Evolutionary conservation across 2,113 vertebrate species (phyloP).

Genomic region (Vulpes lagopus): DNA sequence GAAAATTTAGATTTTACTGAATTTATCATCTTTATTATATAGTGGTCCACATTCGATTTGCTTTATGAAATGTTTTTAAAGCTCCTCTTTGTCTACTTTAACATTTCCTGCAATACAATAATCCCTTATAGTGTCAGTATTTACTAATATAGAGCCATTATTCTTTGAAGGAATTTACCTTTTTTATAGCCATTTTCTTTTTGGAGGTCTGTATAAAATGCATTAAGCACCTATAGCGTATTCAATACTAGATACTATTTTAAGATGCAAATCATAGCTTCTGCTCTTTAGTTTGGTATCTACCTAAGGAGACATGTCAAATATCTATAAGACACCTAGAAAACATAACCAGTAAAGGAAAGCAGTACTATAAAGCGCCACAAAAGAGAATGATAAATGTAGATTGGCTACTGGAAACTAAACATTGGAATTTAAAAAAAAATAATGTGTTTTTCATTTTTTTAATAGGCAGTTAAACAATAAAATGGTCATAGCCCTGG

Average conservation of each 20-base stretch:
- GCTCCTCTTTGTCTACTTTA: neutral
- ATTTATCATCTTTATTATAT: neutral
- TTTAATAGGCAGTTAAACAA: neutral
- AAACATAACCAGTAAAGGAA: neutral
- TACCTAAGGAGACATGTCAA: neutral
- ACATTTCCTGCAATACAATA: neutral
- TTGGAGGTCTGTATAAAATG: neutral
- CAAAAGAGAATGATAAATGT: neutral
- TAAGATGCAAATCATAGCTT: neutral
- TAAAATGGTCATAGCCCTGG: neutral
- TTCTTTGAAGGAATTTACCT: neutral
- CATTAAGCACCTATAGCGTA: neutral
- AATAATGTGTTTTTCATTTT: neutral
- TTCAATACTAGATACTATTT: neutral
- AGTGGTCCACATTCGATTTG: neutral
- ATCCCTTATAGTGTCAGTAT: neutral
- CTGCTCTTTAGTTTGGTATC: neutral
- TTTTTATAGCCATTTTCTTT: neutral
- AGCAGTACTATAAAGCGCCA: neutral
- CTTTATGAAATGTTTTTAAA: slow-evolving; percentile 33
- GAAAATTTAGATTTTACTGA: slow-evolving; percentile 20
- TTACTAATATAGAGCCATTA: neutral
- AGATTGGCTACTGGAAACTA: neutral
- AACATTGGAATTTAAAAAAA: neutral
- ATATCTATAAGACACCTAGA: neutral